Base-by-base conservation (phyloP, 2,888 invertebrate genomes). In the Lepidocyrtoides sp. region DNA sequence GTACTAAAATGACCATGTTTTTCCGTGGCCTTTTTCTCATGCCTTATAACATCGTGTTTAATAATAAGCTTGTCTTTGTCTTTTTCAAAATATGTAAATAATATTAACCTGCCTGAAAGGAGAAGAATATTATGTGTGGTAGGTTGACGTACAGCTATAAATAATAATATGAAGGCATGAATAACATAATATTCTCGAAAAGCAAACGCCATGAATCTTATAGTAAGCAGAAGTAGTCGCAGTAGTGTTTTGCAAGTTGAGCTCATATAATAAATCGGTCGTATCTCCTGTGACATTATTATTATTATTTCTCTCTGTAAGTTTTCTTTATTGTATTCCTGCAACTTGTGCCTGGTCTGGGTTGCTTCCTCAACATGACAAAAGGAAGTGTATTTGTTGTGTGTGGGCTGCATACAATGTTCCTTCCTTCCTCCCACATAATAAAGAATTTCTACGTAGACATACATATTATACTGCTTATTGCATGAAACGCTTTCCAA, bases 221-320 rank as follows among this genome's bases (percentile, higher is more conserved):
- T n/a, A n/a, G n/a, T n/a, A n/a, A n/a, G n/a, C 17, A 44, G 44
- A 17, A 8, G 10, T 0, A 32, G 75, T 23, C 17, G 75, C 17
- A 20, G 75, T 41, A 14, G 20, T 69, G 20, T 5, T 89, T 83
- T 82, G 75, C 75, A 83, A 83, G 83, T 89, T 89, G 89, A 89
- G 82, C 89, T 82, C 91, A 81, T 91, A 81, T n/a, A n/a, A 86
- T 91, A 91, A 91, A 91, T 91, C 82, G 91, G 86, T 86, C 72
- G 79, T 77, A 91, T 81, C 79, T 91, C 91, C 86, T 81, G 82
- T 91, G 85, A 72, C 84, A 77, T 90, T 79, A 79, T 54, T 79
- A 66, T 20, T n/a, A n/a, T n/a, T 57, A 36, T 69, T 72, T 72
- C 60, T 20, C 44, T 23, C 14, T 17, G 44, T 29, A 26, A n/a